These are phyloP conservation scores for Athalia cordata DNA, from an alignment of 2,888 invertebrate genomes.

Conservation along the genomic window DNA sequence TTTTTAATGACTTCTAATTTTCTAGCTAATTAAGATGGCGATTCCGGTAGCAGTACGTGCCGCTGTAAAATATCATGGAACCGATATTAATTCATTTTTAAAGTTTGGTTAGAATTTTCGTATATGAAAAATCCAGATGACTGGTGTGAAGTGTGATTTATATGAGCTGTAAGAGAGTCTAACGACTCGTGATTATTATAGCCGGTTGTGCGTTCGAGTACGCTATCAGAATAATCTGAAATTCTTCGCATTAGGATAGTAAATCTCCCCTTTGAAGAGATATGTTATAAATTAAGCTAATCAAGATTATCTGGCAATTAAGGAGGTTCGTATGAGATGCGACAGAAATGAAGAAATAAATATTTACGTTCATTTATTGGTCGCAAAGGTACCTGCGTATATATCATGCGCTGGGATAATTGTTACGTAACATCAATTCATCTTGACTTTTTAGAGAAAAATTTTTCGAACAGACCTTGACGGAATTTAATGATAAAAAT, in stretches of 20 bases:
- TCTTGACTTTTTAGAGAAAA: neutral
- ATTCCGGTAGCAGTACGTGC: neutral
- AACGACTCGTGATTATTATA: conserved; percentile 32
- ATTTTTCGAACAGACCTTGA: no score
- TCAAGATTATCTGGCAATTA: conserved; percentile 20
- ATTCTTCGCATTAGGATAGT: conserved; percentile 19
- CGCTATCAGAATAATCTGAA: conserved; percentile 12
- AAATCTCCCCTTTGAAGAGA: conserved; percentile 11
- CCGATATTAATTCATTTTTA: conserved; percentile 15
- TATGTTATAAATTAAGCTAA: conserved; percentile 18
- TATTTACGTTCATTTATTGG: conserved; percentile 2
- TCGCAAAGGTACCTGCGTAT: no score
- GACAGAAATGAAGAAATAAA: neutral
- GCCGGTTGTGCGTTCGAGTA: neutral
- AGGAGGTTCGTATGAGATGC: neutral
- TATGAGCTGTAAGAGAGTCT: conserved; percentile 5
- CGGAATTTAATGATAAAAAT: no score
- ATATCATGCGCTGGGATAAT: no score
- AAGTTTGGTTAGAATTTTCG: neutral
- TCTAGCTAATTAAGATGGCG: no score
- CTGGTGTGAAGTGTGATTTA: neutral
- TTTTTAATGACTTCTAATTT: no score
- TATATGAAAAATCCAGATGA: conserved; percentile 20
- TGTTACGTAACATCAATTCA: conserved; percentile 4
- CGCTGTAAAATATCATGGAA: neutral